phyloP scores from a whole-genome alignment of 2,113 vertebrate genomes.

The Choloepus hoffmanni region DNA sequence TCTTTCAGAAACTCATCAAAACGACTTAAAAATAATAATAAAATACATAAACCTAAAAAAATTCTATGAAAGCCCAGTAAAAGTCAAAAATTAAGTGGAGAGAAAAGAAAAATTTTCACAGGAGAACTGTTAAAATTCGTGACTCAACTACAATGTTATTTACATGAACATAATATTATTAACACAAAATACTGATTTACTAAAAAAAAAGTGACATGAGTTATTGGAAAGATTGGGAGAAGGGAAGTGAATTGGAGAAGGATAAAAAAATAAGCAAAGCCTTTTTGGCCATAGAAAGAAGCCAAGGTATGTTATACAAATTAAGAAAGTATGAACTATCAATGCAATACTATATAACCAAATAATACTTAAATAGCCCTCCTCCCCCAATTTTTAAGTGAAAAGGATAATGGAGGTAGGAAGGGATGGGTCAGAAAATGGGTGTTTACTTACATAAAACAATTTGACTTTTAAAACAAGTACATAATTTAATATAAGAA shows the following conservation, averaged over 20 bases:
- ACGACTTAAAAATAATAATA: background rate
- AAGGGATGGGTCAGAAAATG: background rate
- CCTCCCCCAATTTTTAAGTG: background rate
- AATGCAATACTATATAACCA: background rate
- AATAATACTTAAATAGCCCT: background rate
- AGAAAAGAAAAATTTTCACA: no score
- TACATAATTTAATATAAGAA: background rate
- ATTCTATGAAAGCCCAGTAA: background rate
- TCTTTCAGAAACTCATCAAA: background rate
- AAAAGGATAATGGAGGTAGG: background rate
- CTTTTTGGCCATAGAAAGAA: background rate
- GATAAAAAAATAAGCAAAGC: background rate
- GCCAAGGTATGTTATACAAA: background rate
- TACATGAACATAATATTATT: background rate
- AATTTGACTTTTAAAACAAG: background rate
- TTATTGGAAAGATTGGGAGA: background rate
- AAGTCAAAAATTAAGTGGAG: background rate
- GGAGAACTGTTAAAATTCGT: background rate
- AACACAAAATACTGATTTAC: background rate
- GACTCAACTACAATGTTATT: background rate
- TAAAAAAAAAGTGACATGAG: background rate
- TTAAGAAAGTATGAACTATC: background rate
- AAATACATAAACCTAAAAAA: background rate
- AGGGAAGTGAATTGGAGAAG: background rate
- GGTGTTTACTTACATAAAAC: background rate